Percentiles rank a stretch among this genome's conserved stretches.
Evolutionary conservation across 2,113 vertebrate genomes (phyloP).

Genomic region (human): DNA sequence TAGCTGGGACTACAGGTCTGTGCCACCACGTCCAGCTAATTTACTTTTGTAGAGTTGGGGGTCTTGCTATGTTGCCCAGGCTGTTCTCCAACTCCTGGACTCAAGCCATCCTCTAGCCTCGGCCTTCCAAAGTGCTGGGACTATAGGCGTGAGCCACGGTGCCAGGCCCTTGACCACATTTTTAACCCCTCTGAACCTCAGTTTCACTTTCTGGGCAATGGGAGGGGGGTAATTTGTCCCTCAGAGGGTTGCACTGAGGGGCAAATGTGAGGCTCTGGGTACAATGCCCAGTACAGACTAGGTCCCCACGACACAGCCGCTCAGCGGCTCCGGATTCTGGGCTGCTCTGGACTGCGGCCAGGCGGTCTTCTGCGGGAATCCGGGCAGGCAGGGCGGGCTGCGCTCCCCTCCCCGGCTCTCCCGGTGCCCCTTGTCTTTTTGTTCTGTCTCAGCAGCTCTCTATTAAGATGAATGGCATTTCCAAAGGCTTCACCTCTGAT

Average conservation of each 20-base stretch:
- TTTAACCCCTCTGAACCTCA: background rate
- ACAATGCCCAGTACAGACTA: background rate
- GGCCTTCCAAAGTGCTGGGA: background rate
- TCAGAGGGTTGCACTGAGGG: background rate
- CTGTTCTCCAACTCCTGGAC: background rate
- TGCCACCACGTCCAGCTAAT: background rate
- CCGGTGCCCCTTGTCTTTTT: background rate
- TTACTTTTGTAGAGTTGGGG: background rate
- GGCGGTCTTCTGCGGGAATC: background rate
- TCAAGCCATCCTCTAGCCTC: background rate
- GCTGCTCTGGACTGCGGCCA: background rate
- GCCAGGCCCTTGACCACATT: background rate
- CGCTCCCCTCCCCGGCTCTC: background rate
- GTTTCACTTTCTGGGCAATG: background rate
- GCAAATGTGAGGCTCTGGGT: background rate
- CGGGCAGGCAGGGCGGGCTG: accelerated
- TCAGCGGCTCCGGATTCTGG: accelerated
- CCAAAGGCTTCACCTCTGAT: conserved; percentile 54
- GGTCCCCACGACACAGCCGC: background rate
- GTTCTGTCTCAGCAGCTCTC: conserved; percentile 59
- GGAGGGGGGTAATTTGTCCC: background rate
- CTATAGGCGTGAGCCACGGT: no score
- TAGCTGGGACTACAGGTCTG: background rate
- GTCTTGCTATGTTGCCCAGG: background rate
- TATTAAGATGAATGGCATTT: conserved; percentile 69